Evolutionary conservation across 1,140 invertebrate species (phyloP).

Genomic region (Nasonia giraulti): DNA sequence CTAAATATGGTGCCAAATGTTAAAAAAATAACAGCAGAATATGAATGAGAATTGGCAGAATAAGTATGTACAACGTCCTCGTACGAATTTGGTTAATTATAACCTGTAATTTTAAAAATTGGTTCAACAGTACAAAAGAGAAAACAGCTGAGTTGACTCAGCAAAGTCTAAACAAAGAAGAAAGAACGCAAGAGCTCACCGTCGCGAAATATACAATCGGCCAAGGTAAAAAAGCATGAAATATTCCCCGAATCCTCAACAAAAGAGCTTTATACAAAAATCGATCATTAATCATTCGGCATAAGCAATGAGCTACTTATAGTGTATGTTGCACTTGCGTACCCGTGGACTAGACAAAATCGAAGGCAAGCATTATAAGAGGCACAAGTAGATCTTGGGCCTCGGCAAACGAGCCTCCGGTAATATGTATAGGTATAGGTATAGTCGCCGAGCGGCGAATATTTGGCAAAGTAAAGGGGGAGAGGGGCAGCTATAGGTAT

Average conservation of each 20-base stretch:
- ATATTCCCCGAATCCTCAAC: background rate
- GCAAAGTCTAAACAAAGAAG: slow-evolving; percentile 33
- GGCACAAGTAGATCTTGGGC: too few species aligned
- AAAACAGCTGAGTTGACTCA: slow-evolving; percentile 21
- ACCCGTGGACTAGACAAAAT: too few species aligned
- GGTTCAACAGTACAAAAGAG: background rate
- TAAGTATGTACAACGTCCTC: too few species aligned
- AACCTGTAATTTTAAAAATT: background rate
- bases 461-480: slow-evolving; percentile 11
- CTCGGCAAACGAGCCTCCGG: too few species aligned
- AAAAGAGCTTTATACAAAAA: slow-evolving; percentile 21
- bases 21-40: too few species aligned
- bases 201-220: background rate
- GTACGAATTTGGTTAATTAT: background rate
- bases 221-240: background rate
- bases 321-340: too few species aligned
- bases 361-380: too few species aligned
- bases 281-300: slow-evolving; percentile 20
- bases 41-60: too few species aligned
- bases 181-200: background rate
- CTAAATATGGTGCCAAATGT: too few species aligned
- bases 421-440: background rate
- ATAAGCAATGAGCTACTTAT: background rate
- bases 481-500: background rate
- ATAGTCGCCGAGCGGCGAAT: background rate